Conservation (phyloP, 2,113 vertebrate genomes). For the Sinocyclocheilus anshuiensis region DNA sequence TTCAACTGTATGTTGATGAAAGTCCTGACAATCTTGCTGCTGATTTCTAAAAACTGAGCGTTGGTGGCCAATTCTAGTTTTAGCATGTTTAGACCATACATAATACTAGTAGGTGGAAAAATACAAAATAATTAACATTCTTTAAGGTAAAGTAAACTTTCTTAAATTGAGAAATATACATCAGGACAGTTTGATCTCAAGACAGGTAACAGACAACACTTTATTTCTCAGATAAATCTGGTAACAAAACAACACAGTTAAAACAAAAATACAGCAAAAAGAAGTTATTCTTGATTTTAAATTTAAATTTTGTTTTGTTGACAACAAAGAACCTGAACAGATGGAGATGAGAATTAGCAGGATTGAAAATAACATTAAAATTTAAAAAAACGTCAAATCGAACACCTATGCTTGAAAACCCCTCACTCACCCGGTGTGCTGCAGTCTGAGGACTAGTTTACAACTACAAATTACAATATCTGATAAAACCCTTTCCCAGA, state of each 20-base stretch:
- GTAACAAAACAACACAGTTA: conserved; percentile 45
- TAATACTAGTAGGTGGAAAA: background rate
- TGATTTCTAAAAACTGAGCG: background rate
- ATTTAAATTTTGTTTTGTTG: background rate
- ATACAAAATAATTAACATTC: background rate
- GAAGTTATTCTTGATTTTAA: conserved; percentile 53
- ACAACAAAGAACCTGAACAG: conserved; percentile 18
- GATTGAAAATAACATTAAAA: background rate
- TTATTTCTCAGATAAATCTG: conserved; percentile 52
- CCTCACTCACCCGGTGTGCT: background rate
- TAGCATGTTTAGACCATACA: background rate
- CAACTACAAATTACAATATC: conserved; percentile 22
- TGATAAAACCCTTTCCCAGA: conserved; percentile 47
- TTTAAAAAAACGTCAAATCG: conserved; percentile 13
- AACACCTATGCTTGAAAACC: conserved; percentile 3
- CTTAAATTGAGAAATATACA: background rate
- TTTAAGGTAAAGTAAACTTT: background rate
- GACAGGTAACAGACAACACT: conserved; percentile 53
- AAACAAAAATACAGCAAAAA: conserved; percentile 48
- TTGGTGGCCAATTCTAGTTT: background rate
- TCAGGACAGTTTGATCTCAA: background rate
- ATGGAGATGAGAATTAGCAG: conserved; percentile 13
- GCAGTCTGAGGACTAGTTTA: conserved; percentile 10
- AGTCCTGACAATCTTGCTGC: background rate
- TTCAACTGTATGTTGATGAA: background rate